These are phyloP conservation scores for Margarornis squamiger DNA, from an alignment of 2,797 vertebrate genomes.

Conservation along the genomic window DNA sequence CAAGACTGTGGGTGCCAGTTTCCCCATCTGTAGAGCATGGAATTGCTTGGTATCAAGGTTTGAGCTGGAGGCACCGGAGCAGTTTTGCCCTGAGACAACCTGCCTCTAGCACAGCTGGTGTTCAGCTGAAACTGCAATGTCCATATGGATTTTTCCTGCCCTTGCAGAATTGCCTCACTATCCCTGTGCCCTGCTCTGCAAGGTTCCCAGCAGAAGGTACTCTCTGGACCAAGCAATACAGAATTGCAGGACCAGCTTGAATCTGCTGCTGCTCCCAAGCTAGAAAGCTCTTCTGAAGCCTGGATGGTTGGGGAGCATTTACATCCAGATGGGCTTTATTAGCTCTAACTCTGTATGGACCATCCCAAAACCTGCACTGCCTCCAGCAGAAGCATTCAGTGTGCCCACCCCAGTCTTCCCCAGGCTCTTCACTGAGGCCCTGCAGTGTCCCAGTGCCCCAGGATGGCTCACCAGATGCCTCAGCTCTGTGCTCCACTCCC, in stretches of 20 bases:
- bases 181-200: neutral
- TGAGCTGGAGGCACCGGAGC: neutral
- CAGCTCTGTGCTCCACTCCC: neutral
- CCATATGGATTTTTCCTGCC: neutral
- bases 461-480: neutral
- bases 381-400: neutral
- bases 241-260: neutral
- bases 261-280: neutral
- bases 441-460: accelerated
- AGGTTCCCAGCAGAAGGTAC: neutral
- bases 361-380: neutral
- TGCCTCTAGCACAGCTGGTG: neutral
- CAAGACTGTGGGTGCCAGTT: neutral
- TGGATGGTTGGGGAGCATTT: neutral
- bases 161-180: neutral
- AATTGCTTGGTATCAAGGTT: neutral
- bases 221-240: neutral
- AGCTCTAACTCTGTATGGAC: neutral
- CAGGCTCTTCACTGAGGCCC: neutral
- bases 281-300: neutral
- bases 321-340: neutral
- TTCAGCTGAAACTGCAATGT: neutral
- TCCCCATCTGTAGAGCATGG: neutral
- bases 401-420: neutral
- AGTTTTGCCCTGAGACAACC: neutral